Conservation (phyloP, 2,888 invertebrate species). For the Globia sparganii region DNA sequence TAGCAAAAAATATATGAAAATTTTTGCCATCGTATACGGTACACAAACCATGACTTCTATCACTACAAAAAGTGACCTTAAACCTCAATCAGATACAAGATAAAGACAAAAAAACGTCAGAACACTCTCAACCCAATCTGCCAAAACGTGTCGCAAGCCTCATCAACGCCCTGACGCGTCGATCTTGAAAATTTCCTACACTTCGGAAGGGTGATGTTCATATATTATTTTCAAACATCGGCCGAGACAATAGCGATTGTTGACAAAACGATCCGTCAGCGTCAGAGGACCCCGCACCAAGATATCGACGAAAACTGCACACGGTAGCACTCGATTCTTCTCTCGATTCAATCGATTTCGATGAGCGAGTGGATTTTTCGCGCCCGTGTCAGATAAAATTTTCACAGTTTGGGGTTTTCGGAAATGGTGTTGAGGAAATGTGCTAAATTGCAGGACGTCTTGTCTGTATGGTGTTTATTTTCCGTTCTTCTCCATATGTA, state of each 20-base stretch:
- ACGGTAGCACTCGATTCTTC: constrained; percentile 77
- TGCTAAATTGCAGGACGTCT: neutral
- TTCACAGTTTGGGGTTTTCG: constrained; percentile 41
- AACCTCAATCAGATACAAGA: neutral
- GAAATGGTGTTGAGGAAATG: constrained; percentile 40
- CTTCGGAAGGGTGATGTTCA: constrained; percentile 76
- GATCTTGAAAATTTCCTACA: constrained; percentile 70
- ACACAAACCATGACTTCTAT: neutral
- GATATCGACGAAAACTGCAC: constrained; percentile 76
- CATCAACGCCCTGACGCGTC: constrained; percentile 60
- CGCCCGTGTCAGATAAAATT: constrained; percentile 31
- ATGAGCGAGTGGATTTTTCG: constrained; percentile 58
- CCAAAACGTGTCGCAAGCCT: constrained; percentile 40
- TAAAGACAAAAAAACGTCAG: neutral
- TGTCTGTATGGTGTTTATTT: neutral
- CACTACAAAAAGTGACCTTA: neutral
- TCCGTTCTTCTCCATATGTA: neutral
- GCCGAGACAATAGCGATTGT: constrained; percentile 85
- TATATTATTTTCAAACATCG: constrained; percentile 84
- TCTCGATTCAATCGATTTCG: constrained; percentile 78
- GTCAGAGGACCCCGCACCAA: constrained; percentile 69
- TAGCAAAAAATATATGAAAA: neutral
- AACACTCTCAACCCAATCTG: neutral
- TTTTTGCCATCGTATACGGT: neutral
- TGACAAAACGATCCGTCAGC: constrained; percentile 82